Evolutionary conservation across 1,140 invertebrate species (phyloP), one percentile per base, ranked within the genome.

Genomic region (Berghia stephanieae): DNA sequence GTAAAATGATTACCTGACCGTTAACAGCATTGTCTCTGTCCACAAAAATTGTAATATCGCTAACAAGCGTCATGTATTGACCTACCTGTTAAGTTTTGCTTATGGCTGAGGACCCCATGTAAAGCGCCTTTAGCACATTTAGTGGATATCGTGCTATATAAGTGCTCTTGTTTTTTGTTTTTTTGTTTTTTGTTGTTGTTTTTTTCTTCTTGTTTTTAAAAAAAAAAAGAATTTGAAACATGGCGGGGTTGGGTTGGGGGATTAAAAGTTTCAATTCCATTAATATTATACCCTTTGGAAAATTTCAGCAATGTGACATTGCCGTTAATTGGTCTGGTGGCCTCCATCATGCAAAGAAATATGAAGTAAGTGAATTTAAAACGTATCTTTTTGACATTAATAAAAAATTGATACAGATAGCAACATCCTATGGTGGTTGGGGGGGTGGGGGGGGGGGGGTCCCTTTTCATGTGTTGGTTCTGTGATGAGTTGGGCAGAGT

Each of bases 291-390:
- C 68, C 75, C 36, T 76, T n/a, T 79, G n/a, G n/a, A n/a, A n/a
- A n/a, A n/a, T n/a, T 84, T 49, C 81, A 90, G 86, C 84, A 87
- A 72, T 89, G 89, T 90, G 98, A 99, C 88, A 99, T 99, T 81
- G 98, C 97, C 16, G 95, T 99, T 27, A 99, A 99, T 90, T 99
- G 98, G 98, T 97, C 96, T 4, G 98, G 98, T 36, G 98, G 98
- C 0, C 89, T 99, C 10, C 98, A 99, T 92, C 98, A 99, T 91
- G 98, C 98, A 0, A 99, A 99, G 89, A 88, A 88, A 77, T 88
- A 82, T 85, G 87, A 88, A 81, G 85, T 86, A 81, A 76, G 55
- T 68, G 31, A 10, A 71, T 21, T 31, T n/a, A 68, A 24, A 42
- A 31, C 8, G 27, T 21, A 16, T 8, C n/a, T 40, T 52, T 13